Evolutionary conservation across 1,140 invertebrate species (phyloP).

Genomic region (Panagrolaimus sp.): DNA sequence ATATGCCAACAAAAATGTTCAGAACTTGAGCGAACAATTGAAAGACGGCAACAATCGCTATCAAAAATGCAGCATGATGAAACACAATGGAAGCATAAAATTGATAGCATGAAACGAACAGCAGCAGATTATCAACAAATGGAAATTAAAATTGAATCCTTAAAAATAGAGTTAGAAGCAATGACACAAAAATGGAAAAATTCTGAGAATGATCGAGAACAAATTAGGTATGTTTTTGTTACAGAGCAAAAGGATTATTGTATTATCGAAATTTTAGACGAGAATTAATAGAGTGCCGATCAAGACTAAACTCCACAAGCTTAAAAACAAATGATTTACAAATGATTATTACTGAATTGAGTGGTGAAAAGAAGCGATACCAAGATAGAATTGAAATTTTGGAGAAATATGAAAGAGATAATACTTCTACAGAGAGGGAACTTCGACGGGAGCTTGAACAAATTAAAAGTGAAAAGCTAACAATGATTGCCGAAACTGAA

Average conservation of each 20-base stretch:
- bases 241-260: neutral
- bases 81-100: conserved; percentile 17
- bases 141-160: conserved; percentile 17
- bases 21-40: conserved; percentile 20
- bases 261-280: neutral
- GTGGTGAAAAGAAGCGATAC: conserved; percentile 12
- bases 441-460: conserved; percentile 20
- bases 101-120: conserved; percentile 15
- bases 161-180: conserved; percentile 19
- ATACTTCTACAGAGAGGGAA: conserved; percentile 12
- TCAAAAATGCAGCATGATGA: conserved; percentile 18
- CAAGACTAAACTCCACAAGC: conserved; percentile 4
- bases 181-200: conserved; percentile 23
- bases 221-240: neutral
- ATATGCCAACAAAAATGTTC: neutral
- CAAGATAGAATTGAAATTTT: conserved; percentile 13
- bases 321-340: conserved; percentile 18
- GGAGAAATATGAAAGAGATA: conserved; percentile 21
- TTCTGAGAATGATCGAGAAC: conserved; percentile 18
- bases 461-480: conserved; percentile 10
- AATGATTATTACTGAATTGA: conserved; percentile 16
- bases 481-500: conserved; percentile 16
- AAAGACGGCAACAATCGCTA: conserved; percentile 12
- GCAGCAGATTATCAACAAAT: conserved; percentile 16
- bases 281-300: conserved; percentile 14